phyloP scores from a whole-genome alignment of 2,797 vertebrate species.

The Gambusia yucatana region DNA sequence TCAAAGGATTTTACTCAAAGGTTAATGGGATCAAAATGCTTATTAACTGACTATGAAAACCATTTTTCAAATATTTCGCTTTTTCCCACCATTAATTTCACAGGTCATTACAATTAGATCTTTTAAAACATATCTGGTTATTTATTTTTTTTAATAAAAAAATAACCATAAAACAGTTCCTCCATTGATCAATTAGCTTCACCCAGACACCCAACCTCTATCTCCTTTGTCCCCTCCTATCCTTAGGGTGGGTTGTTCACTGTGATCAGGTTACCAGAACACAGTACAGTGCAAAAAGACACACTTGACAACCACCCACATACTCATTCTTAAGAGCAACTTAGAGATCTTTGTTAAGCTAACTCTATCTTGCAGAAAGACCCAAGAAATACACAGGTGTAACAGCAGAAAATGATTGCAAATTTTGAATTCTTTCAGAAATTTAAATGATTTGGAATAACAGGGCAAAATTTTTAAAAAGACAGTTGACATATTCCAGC shows the following conservation, averaged over 20 bases:
- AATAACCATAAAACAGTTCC: not conserved
- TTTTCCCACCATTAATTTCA: not conserved
- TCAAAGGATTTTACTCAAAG: not conserved
- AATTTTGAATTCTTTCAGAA: not conserved
- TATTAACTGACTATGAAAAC: not conserved
- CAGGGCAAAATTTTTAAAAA: no score
- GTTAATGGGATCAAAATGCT: conserved; percentile 2
- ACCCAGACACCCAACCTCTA: not conserved
- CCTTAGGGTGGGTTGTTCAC: not conserved
- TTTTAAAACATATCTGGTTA: not conserved
- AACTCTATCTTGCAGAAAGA: not conserved
- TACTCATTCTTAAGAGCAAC: no score
- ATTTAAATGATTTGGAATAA: not conserved
- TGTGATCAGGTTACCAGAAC: no score
- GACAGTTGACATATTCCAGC: not conserved
- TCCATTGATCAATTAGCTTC: not conserved
- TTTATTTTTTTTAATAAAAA: not conserved
- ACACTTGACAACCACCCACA: no score
- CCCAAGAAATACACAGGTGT: not conserved
- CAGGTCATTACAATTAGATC: not conserved
- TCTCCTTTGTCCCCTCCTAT: not conserved
- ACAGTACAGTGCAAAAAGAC: no score
- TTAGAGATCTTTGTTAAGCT: no score
- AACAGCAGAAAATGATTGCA: not conserved
- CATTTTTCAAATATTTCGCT: not conserved